Base-by-base conservation (phyloP, 2,113 vertebrate species). In the Aix galericulata region DNA sequence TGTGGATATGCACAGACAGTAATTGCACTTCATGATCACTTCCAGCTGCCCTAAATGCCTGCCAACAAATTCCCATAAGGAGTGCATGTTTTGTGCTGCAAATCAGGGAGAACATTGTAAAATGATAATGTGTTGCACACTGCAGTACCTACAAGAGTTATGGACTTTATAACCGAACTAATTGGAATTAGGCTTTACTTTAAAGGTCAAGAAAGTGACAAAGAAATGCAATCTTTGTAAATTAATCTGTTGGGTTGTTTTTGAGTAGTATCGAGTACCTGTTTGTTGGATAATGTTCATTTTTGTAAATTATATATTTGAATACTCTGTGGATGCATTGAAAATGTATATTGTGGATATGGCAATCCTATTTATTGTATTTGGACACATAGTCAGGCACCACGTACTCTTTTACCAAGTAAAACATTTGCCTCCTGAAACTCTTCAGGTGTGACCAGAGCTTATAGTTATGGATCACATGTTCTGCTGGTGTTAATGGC, bases 21-120 rank as follows among this genome's bases (percentile, higher is more conserved):
- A 99, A 99, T 99, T 99, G 99, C 98, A 98, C 98, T 98, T 98
- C 97, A 90, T 99, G 99, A 99, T 99, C 98, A 98, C 98, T 99
- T 99, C 98, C 99, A 99, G 99, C 99, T 99, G 99, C 98, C 98
- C 97, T 97, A 96, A 97, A 94, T 62, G 78, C 95, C 91, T 98
- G 99, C 99, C 99, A 99, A 96, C 92, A 97, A 98, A 98, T 98
- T 97, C 98, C 98, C 98, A 98, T 97, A 98, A 98, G 97, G 98
- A 98, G 97, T 90, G 97, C 97, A 96, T 97, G 97, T 98, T 98
- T 98, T 98, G 97, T 97, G 96, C 98, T 98, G 98, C 98, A 98
- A 98, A 98, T 98, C 98, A 98, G 98, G 97, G 96, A 97, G 97
- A 98, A 97, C 92, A 95, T 96, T 98, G 98, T 99, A 98, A 98